Evolutionary conservation across 2,113 vertebrate genomes (phyloP).

Genomic region (Cyanoderma ruficeps): DNA sequence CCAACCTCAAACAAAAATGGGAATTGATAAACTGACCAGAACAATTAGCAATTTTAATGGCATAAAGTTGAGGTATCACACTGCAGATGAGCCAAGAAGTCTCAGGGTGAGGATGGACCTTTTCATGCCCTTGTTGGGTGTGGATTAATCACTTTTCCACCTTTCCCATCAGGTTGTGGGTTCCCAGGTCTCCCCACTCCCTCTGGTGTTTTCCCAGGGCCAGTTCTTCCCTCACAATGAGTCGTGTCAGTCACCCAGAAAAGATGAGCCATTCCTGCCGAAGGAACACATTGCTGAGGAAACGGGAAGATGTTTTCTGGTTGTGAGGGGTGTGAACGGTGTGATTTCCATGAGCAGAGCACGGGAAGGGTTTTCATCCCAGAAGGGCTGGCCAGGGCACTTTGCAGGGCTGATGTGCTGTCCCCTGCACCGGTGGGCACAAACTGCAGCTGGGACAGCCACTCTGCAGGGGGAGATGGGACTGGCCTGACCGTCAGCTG

Average conservation of each 20-base stretch:
- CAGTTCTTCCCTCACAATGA: not conserved
- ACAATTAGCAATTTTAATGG: slow-evolving; percentile 38
- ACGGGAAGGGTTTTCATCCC: not conserved
- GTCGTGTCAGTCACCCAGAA: not conserved
- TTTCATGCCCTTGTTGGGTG: not conserved
- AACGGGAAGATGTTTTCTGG: not conserved
- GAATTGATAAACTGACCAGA: not conserved
- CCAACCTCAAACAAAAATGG: not conserved
- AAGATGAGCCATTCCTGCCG: not conserved
- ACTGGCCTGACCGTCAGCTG: not conserved
- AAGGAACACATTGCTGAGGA: not conserved
- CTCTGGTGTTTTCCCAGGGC: not conserved
- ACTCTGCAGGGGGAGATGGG: not conserved
- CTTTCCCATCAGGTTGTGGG: not conserved
- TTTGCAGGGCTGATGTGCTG: not conserved
- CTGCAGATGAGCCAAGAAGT: not conserved
- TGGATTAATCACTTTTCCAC: not conserved
- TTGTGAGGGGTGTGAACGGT: not conserved
- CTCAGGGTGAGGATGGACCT: not conserved
- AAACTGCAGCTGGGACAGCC: not conserved
- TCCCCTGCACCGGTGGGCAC: not conserved
- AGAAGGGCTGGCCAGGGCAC: not conserved
- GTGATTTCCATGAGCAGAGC: not conserved
- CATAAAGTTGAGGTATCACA: not conserved
- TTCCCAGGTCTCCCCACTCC: not conserved